Conservation (phyloP, 2,888 invertebrate species). For the Sphinx pinastri region DNA sequence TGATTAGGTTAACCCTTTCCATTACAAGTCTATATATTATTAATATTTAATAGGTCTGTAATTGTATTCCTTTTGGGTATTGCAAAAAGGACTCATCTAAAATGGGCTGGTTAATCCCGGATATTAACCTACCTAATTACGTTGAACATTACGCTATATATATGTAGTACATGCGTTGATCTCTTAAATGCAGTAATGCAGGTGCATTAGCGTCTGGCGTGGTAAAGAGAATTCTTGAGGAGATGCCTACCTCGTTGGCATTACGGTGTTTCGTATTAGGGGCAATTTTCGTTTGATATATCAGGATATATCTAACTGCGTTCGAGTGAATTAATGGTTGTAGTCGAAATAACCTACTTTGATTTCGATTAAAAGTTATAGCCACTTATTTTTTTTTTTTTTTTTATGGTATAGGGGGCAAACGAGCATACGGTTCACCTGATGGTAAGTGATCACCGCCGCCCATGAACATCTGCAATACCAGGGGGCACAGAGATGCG, state of each 20-base stretch:
- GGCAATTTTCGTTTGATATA: background rate
- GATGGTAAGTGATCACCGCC: no score
- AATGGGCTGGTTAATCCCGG: constrained; percentile 54
- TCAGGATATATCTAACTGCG: no score
- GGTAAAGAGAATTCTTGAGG: constrained; percentile 55
- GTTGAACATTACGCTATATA: constrained; percentile 42
- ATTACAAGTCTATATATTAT: constrained; percentile 52
- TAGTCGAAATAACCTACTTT: no score
- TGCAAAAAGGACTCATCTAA: constrained; percentile 50
- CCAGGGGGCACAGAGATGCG: no score
- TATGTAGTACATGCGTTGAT: constrained; percentile 40
- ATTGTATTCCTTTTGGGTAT: constrained; percentile 53
- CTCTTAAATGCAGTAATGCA: constrained; percentile 57
- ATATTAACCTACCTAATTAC: constrained; percentile 54
- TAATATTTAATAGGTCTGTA: constrained; percentile 63
- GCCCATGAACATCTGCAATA: no score
- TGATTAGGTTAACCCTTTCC: constrained; percentile 53
- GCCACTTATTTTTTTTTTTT: no score
- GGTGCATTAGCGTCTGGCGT: constrained; percentile 51
- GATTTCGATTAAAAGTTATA: no score
- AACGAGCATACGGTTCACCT: no score
- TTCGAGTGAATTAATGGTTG: no score
- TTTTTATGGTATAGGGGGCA: no score
- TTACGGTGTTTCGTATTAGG: constrained; percentile 26
- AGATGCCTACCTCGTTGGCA: constrained; percentile 35